Evolutionary conservation across 2,888 invertebrate species (phyloP), one percentile per base, ranked within the genome.

Genomic region (Polia nebulosa): DNA sequence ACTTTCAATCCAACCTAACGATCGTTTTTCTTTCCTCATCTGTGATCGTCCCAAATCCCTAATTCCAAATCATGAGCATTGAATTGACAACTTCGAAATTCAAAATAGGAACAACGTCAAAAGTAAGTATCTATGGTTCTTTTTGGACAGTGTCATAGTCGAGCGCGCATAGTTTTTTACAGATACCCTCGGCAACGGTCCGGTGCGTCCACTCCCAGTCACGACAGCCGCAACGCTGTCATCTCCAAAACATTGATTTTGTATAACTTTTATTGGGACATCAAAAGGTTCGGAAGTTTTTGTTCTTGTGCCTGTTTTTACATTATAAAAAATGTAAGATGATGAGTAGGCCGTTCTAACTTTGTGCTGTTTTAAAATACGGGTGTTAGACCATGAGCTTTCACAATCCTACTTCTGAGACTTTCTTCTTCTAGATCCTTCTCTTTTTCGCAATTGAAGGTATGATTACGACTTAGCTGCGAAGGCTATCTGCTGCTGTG

Each of bases 151-250:
- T 86, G 91, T 91, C 87, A 90, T 89, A 91, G 89, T 83, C 85
- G 89, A 92, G 87, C 87, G 92, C 87, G 82, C 88, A 84, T 84
- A 80, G 89, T 85, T 94, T 95, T 94, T 94, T 94, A 90, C 91
- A 86, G 77, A 88, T 89, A 91, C 91, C 92, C 91, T 87, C 82
- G 70, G 90, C 87, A 87, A 92, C 90, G 92, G 89, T 91, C 87
- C 88, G 88, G 80, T 90, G 92, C 84, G 76, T 86, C 80, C 77
- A 84, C 86, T 83, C 88, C 86, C 79, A 76, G 92, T 94, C 94
- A 93, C 92, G 92, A 93, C 89, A 83, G 89, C 88, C 89, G 87
- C 91, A 89, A 84, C 69, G 61, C 62, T 70, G 66, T 67, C 80
- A 72, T 74, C 71, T 80, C 57, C 52, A 62, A 66, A 78, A 72